Base-by-base conservation (phyloP, 2,113 vertebrate species). In the Sterna hirundo region DNA sequence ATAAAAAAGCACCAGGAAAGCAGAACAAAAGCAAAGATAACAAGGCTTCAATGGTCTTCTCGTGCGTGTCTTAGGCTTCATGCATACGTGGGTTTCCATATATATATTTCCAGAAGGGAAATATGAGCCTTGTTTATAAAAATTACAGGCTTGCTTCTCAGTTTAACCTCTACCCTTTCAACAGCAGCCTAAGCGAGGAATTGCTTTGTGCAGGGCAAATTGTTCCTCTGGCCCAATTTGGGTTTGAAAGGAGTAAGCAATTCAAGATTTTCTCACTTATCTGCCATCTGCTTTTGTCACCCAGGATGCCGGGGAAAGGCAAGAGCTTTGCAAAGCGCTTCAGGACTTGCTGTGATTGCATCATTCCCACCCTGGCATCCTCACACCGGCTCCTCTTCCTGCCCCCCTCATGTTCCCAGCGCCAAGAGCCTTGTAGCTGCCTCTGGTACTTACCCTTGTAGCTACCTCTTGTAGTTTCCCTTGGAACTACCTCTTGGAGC, bases 41-140 rank as follows among this genome's bases (percentile, higher is more conserved):
- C 14, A 20, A 62, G 66, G 79, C 77, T 93, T 91, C 88, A 46
- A 0, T 61, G 83, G 42, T 83, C 62, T 83, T 88, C 91, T 69
- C 15, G 2, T 83, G 81, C 58, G 11, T 90, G 85, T 86, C 86
- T 88, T 52, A 74, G 80, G 58, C 47, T 78, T 42, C 86, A 40
- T 51, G 84, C 6, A 1, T 97, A 92, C 34, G 21, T 83, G 83
- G 77, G 87, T 94, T 95, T 65, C 52, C 95, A 96, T 94, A 80
- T 92, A 27, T 52, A 91, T 88, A 90, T 91, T 88, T 95, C 91
- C 94, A 97, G 89, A 82, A 96, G 83, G 95, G 87, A 90, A 95
- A 95, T 72, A 75, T 70, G 86, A 96, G 69, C 82, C 87, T 72
- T 97, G 90, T 97, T 98, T 97, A 96, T 83, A 96, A 96, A 97